Evolutionary conservation across 2,888 invertebrate species (phyloP), one percentile per base, ranked within the genome.

Genomic region (Theretra japonica): DNA sequence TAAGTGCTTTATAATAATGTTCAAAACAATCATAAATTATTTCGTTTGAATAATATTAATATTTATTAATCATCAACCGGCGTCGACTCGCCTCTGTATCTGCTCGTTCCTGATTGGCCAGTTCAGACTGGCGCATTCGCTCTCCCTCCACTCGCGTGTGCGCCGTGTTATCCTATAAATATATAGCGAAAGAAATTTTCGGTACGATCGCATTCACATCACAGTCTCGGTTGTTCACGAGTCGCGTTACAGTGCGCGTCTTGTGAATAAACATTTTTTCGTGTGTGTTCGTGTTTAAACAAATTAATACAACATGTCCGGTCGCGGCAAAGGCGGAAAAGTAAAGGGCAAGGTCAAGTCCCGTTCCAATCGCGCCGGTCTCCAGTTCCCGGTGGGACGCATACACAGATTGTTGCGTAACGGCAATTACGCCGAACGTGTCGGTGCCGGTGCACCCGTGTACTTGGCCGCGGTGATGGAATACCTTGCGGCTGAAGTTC

Each of bases 401-500:
- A 77, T 76, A 23, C 76, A 76, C 80, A 92, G 95, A 76, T 84
- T 95, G 28, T 87, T 96, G 28, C 89, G 95, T 28, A 96, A 95
- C 81, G 96, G 96, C 8, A 95, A 96, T 78, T 96, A 95, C 83
- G 96, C 96, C 0, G 74, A 73, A 70, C 74, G 77, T 50, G 75
- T 76, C 33, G 75, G 76, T 30, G 74, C 74, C 71, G 77, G 77
- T 95, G 82, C 89, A 92, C 58, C 92, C 95, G 70, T 95, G 94
- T 77, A 94, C 93, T 81, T 95, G 58, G 95, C 94, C 0, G 95
- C 95, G 57, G 96, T 96, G 0, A 94, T 96, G 92, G 96, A 96
- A 80, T 96, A 96, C 79, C 82, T 28, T 4, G 96, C 96, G 21
- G 96, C 96, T 74, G 96, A 97, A 92, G 95, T 48, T 50, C 50